Evolutionary conservation across 2,113 vertebrate species (phyloP), one percentile per base, ranked within the genome.

Genomic region (Phainopepla nitens): DNA sequence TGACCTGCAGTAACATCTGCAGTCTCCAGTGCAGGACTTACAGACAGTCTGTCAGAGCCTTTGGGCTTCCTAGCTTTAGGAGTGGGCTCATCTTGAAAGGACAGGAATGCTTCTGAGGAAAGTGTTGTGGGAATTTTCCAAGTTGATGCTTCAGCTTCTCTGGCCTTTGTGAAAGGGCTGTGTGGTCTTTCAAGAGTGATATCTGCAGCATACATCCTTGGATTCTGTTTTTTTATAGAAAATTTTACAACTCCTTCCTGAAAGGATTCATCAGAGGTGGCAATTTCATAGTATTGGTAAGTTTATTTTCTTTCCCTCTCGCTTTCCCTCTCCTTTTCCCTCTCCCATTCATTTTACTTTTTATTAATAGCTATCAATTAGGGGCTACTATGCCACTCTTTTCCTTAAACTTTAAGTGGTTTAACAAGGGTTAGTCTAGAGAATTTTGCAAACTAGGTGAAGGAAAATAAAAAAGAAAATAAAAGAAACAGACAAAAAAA

Each of bases 211-310:
- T 29, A n/a, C 21, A 35, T 86, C 68, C 19, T 80, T 94, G 73
- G 53, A 45, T 87, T 90, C 77, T 92, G 44, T 50, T 89, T 93
- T 96, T 89, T 98, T 93, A 25, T 96, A 99, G 99, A 99, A 99
- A 99, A 99, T 99, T 93, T 98, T 99, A 87, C 99, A 99, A 87
- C 99, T 99, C 89, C 98, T 99, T 95, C 99, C 99, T 28, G 99
- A 99, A 97, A 98, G 98, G 96, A 99, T 99, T 97, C 99, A 99
- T 96, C 98, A 98, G 79, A 98, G 99, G 97, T 99, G 99, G 99
- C 99, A 99, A 95, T 99, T 99, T 98, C 99, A 99, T 98, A 99
- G 99, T 98, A 99, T 99, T 81, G 99, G 99, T 99, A 98, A 98
- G 98, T 93, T 82, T 56, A 70, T 69, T 61, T 41, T 71, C 51